phyloP scores from a whole-genome alignment of 2,113 vertebrate genomes.

The Papio anubis region DNA sequence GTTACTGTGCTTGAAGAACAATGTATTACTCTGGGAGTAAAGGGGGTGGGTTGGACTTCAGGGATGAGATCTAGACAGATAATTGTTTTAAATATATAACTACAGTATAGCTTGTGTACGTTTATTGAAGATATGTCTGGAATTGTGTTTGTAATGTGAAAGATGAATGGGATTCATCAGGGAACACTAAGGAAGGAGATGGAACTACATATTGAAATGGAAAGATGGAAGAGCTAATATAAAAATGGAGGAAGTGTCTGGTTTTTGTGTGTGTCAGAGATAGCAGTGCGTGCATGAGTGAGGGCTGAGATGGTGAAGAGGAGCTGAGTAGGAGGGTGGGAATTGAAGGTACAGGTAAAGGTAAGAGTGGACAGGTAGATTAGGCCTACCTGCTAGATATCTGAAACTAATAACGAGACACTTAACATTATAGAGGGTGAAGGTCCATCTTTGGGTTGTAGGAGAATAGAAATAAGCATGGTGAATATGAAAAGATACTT shows the following conservation, averaged over 20 bases:
- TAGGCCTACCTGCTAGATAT: not conserved
- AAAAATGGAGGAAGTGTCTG: not conserved
- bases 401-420: not conserved
- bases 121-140: not conserved
- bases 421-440: not conserved
- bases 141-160: not conserved
- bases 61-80: not conserved
- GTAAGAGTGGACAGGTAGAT: not conserved
- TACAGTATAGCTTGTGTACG: not conserved
- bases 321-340: not conserved
- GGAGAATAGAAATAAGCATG: not conserved
- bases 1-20: not conserved
- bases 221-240: not conserved
- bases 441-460: not conserved
- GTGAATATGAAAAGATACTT: not conserved
- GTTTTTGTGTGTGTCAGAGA: not conserved
- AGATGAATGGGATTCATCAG: not conserved
- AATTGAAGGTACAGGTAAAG: not conserved
- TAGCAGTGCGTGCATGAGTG: not conserved
- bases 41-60: not conserved
- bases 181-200: not conserved
- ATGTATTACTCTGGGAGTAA: not conserved
- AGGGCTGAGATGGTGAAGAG: not conserved
- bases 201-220: not conserved
- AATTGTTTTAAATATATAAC: not conserved